Evolutionary conservation across 1,140 invertebrate species (phyloP).

Genomic region (Muscidifurax raptorellus): DNA sequence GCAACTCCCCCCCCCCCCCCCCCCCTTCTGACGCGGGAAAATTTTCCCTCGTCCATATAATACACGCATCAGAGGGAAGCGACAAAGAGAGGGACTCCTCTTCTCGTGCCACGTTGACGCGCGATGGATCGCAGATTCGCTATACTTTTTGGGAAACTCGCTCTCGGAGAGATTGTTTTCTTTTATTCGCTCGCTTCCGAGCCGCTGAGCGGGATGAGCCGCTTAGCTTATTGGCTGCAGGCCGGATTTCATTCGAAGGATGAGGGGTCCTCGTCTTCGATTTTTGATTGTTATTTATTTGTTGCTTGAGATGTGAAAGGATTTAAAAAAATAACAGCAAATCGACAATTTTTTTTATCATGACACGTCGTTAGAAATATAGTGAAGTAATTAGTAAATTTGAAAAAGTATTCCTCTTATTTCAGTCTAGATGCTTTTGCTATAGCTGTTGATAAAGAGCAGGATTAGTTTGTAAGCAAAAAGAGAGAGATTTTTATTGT

Average conservation of each 20-base stretch:
- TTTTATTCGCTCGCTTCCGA: not conserved
- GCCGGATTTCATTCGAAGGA: not conserved
- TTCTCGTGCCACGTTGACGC: not conserved
- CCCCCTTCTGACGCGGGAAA: not conserved
- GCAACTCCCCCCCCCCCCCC: not conserved
- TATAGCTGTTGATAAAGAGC: not conserved
- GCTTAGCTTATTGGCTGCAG: not conserved
- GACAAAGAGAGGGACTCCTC: not conserved
- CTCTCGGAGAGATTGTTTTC: not conserved
- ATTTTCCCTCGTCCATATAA: not conserved
- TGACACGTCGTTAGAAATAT: not conserved
- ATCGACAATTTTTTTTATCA: not conserved
- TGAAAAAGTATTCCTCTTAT: not conserved
- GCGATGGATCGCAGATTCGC: not conserved
- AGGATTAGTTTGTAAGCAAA: not conserved
- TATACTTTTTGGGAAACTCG: not conserved
- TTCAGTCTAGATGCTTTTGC: not conserved
- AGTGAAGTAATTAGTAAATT: not conserved
- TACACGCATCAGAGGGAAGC: not conserved
- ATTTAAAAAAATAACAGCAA: not conserved
- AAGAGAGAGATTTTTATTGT: not conserved
- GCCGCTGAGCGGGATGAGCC: not conserved
- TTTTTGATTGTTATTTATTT: not conserved
- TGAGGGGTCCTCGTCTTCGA: not conserved
- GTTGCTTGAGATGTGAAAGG: not conserved